phyloP scores from a whole-genome alignment of 1,140 invertebrate species.

The Globodera ellingtonae region DNA sequence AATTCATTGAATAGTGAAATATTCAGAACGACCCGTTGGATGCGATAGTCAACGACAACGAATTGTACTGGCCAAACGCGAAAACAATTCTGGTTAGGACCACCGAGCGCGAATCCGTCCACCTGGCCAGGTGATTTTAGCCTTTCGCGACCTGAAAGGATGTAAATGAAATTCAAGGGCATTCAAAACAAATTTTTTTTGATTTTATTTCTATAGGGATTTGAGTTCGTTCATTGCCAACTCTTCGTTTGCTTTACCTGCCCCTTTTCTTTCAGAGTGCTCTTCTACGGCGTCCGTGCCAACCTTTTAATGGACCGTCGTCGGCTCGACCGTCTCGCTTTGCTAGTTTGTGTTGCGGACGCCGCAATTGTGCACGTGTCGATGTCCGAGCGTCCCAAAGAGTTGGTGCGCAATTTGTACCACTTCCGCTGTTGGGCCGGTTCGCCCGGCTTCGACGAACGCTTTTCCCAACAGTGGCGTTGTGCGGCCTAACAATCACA shows the following conservation, averaged over 20 bases:
- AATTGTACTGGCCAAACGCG: slow-evolving; percentile 53
- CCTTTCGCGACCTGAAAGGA: no score
- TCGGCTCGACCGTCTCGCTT: slow-evolving; percentile 39
- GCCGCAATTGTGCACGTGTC: slow-evolving; percentile 6
- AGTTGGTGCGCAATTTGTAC: slow-evolving; percentile 53
- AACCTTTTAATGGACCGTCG: slow-evolving; percentile 50
- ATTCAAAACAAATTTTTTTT: no score
- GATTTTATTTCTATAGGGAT: no score
- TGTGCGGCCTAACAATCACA: background rate
- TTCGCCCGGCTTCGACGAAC: slow-evolving; percentile 60
- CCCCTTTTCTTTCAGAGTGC: slow-evolving; percentile 47
- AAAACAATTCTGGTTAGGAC: slow-evolving; percentile 51
- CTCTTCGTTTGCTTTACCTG: slow-evolving; percentile 5
- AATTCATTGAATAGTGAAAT: background rate
- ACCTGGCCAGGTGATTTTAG: slow-evolving; percentile 51
- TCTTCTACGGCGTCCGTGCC: slow-evolving; percentile 61
- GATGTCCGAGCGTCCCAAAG: slow-evolving; percentile 25
- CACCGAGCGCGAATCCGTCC: slow-evolving; percentile 56
- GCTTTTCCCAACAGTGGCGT: slow-evolving; percentile 47
- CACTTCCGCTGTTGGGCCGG: slow-evolving; percentile 63
- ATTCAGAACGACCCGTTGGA: slow-evolving; percentile 13
- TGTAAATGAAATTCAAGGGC: no score
- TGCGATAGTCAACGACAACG: background rate
- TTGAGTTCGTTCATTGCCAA: background rate
- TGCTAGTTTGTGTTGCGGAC: slow-evolving; percentile 48